Percentiles rank a stretch among this genome's conserved stretches.
These are phyloP conservation scores for Aphelenchoides avenae DNA, from an alignment of 1,140 invertebrate species.

Conservation along the genomic window DNA sequence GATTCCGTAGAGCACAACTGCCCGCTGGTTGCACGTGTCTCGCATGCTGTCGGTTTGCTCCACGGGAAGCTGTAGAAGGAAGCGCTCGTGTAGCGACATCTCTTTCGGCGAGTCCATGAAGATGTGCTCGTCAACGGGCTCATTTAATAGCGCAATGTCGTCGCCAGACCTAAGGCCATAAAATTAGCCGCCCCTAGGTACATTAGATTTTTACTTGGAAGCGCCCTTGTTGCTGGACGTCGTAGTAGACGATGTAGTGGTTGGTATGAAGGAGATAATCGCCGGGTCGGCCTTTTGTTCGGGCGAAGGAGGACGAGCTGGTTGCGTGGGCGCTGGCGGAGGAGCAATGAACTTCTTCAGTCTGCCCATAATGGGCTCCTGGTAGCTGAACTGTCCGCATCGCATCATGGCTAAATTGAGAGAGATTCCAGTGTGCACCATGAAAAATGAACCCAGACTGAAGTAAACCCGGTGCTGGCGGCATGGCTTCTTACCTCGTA, in stretches of 20 bases:
- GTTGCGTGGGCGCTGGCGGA: background rate
- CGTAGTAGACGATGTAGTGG: too few relatives aligned
- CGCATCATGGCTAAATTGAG: conserved; percentile 31
- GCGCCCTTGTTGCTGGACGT: too few relatives aligned
- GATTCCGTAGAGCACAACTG: conserved; percentile 42
- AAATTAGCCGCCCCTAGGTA: background rate
- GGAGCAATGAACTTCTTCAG: background rate
- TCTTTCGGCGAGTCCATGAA: conserved; percentile 20
- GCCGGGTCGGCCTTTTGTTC: conserved; percentile 7
- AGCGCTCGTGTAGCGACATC: conserved; percentile 39
- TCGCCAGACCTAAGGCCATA: background rate
- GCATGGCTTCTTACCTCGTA: conserved; percentile 29
- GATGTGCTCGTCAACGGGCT: conserved; percentile 31
- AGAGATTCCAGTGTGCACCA: conserved; percentile 24
- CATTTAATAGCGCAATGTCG: conserved; percentile 8
- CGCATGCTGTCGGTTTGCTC: conserved; percentile 25
- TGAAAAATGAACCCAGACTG: conserved; percentile 14
- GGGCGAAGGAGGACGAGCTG: conserved; percentile 2
- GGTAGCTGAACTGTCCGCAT: conserved; percentile 20
- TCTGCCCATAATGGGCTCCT: conserved; percentile 8
- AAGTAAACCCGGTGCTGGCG: too few relatives aligned
- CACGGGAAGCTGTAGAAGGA: conserved; percentile 39
- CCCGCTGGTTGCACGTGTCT: conserved; percentile 33
- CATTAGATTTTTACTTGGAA: background rate
- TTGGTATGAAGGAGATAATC: conserved; percentile 45